Percentiles rank a stretch among this genome's conserved stretches.
Evolutionary conservation across 2,797 vertebrate genomes (phyloP).

Genomic region (Ceryle rudis): DNA sequence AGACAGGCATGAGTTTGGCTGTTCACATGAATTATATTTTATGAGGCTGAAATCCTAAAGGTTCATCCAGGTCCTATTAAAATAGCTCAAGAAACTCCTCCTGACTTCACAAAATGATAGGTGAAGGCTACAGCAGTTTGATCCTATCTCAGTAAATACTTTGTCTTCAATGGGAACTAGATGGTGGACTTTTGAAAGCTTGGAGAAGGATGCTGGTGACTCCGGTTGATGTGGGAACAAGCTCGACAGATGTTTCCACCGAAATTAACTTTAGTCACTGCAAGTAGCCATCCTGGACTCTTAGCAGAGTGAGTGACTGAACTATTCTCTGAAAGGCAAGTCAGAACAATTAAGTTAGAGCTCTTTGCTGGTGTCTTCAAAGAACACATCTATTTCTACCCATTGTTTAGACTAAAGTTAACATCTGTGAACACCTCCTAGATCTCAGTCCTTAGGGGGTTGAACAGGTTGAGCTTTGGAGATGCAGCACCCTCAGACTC

Average conservation of each 20-base stretch:
- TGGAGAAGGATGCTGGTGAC: neutral
- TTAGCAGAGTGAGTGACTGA: neutral
- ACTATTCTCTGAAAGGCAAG: neutral
- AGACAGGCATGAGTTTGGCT: neutral
- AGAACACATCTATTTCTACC: neutral
- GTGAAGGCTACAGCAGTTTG: neutral
- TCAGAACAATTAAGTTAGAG: neutral
- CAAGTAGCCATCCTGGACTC: neutral
- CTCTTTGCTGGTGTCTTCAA: neutral
- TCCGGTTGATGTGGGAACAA: neutral
- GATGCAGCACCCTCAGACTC: neutral
- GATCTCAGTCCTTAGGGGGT: neutral
- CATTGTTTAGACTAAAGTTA: neutral
- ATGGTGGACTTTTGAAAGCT: neutral
- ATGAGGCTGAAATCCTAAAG: neutral
- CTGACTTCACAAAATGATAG: neutral
- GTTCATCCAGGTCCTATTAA: neutral
- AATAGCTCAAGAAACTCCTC: neutral
- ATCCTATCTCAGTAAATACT: neutral
- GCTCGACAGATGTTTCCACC: neutral
- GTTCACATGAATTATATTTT: neutral
- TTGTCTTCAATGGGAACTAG: neutral
- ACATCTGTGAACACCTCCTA: neutral
- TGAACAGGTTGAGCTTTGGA: neutral
- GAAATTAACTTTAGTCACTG: neutral